A percentile compares a stretch with the other conserved stretches of the same genome.
Conservation (phyloP, 2,888 invertebrate genomes). For the Diadegma fenestrale region DNA sequence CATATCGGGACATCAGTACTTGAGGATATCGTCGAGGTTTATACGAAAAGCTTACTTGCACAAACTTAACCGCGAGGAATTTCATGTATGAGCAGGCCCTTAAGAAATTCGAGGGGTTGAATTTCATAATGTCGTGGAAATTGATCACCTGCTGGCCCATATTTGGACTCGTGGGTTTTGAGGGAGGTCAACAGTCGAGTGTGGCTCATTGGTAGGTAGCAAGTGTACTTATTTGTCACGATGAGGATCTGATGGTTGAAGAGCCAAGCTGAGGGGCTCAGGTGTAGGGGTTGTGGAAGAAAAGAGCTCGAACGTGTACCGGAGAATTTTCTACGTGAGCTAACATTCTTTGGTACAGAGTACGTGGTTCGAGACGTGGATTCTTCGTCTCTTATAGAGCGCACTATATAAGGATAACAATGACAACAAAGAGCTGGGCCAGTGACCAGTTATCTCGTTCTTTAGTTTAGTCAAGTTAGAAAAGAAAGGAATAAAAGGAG, state of each 20-base stretch:
- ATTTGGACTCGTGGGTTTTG: background rate
- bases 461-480: conserved; percentile 46
- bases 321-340: conserved; percentile 21
- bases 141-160: conserved; percentile 6
- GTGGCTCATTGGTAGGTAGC: conserved; percentile 34
- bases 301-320: conserved; percentile 36
- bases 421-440: conserved; percentile 48
- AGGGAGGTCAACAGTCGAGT: conserved; percentile 22
- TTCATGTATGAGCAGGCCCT: background rate
- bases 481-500: conserved; percentile 14
- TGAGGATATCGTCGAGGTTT: background rate
- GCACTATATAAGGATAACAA: conserved; percentile 48
- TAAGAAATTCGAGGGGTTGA: background rate
- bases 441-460: conserved; percentile 41
- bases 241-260: conserved; percentile 39
- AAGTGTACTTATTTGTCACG: conserved; percentile 48
- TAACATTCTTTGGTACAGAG: conserved; percentile 8
- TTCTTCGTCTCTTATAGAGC: conserved; percentile 51
- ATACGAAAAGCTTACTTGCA: background rate
- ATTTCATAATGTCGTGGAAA: background rate
- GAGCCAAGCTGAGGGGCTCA: conserved; percentile 29
- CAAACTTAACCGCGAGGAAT: background rate
- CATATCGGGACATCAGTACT: too few relatives aligned
- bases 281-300: conserved; percentile 30
- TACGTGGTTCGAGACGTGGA: conserved; percentile 41